phyloP scores from a whole-genome alignment of 2,113 vertebrate species.

The Sinocyclocheilus rhinocerous region DNA sequence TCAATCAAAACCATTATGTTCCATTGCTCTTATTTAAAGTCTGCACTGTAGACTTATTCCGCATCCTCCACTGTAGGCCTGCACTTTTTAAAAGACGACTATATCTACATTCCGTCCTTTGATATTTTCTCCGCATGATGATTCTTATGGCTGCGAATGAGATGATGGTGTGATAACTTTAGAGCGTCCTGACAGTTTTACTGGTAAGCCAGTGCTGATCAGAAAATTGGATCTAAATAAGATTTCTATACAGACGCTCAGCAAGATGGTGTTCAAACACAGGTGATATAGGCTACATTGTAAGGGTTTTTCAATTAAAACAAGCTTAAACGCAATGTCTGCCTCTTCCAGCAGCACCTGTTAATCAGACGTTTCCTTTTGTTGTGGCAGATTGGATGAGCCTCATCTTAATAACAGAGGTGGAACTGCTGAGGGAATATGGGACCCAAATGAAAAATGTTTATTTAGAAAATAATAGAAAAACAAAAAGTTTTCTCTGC shows the following conservation, averaged over 20 bases:
- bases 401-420: slow-evolving; percentile 3
- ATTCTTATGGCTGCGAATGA: slow-evolving; percentile 49
- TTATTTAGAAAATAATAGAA: not conserved
- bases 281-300: slow-evolving; percentile 23
- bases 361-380: slow-evolving; percentile 25
- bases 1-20: slow-evolving; percentile 18
- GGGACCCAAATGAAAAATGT: not conserved
- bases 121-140: slow-evolving; percentile 29
- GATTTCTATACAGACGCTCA: slow-evolving; percentile 59
- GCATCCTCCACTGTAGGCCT: not conserved
- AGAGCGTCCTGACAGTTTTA: slow-evolving; percentile 61
- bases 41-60: not conserved
- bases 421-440: not conserved
- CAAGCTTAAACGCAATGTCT: not conserved
- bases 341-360: not conserved
- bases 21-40: not conserved
- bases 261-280: slow-evolving; percentile 54
- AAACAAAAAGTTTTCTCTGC: too few species aligned
- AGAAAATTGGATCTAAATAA: slow-evolving; percentile 80
- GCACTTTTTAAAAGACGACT: slow-evolving; percentile 20
- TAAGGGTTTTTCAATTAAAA: slow-evolving; percentile 60
- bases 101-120: slow-evolving; percentile 7
- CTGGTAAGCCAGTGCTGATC: slow-evolving; percentile 68
- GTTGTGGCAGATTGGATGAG: slow-evolving; percentile 31
- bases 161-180: slow-evolving; percentile 52